Percentiles rank a stretch among this genome's conserved stretches.
These are phyloP conservation scores for Agelaius phoeniceus DNA, from an alignment of 2,113 vertebrate genomes.

Conservation along the genomic window DNA sequence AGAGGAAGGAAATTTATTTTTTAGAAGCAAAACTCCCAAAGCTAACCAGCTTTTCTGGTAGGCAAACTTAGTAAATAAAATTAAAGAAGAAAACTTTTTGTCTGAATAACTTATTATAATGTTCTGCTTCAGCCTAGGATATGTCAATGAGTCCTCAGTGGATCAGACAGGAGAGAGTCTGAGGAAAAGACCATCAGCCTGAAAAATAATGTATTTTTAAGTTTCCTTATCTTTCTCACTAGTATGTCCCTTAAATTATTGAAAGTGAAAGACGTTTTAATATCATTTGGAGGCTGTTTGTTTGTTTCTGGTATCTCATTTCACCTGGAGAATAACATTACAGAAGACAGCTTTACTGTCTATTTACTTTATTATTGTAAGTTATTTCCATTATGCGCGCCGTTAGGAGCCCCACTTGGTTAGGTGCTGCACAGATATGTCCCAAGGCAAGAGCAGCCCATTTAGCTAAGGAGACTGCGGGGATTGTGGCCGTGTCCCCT, in stretches of 20 bases:
- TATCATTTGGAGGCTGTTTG: slow-evolving; percentile 41
- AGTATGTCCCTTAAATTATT: slow-evolving; percentile 37
- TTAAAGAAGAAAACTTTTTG: neutral
- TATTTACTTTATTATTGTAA: slow-evolving; percentile 41
- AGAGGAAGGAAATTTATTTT: neutral
- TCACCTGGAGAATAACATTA: slow-evolving; percentile 44
- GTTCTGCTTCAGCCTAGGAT: neutral
- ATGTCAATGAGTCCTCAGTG: neutral
- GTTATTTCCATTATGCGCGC: neutral
- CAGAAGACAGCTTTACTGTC: slow-evolving; percentile 51
- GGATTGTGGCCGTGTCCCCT: neutral
- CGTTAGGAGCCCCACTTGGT: slow-evolving; percentile 4
- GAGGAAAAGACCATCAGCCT: neutral
- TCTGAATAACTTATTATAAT: neutral
- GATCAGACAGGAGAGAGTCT: neutral
- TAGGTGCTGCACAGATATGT: slow-evolving; percentile 9
- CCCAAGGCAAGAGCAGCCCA: neutral
- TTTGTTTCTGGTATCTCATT: slow-evolving; percentile 48
- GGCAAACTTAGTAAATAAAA: neutral
- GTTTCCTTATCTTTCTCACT: slow-evolving; percentile 32
- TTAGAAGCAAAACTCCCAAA: neutral
- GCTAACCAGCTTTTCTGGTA: neutral
- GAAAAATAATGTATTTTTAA: slow-evolving; percentile 31
- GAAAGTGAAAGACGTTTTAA: slow-evolving; percentile 49
- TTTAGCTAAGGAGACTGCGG: slow-evolving; percentile 4